These are phyloP conservation scores for Formicarius rufipectus DNA, from an alignment of 2,113 vertebrate genomes.

Conservation along the genomic window DNA sequence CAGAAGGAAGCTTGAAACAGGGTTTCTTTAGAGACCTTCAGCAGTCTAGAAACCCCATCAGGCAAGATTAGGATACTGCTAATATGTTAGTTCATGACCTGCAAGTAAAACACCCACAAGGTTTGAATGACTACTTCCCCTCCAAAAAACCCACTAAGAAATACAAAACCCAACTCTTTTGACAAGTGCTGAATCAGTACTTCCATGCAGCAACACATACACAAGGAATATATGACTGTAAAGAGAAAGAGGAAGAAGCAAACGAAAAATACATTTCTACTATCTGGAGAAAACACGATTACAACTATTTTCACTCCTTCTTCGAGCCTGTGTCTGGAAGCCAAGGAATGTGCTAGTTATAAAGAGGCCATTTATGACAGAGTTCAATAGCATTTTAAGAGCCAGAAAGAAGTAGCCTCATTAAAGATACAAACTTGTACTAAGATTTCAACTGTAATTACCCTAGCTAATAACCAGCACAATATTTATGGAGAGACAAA, in stretches of 20 bases:
- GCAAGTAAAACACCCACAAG: not conserved
- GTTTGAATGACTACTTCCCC: not conserved
- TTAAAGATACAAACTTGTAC: slow-evolving; percentile 10
- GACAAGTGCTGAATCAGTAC: not conserved
- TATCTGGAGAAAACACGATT: not conserved
- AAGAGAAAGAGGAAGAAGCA: not conserved
- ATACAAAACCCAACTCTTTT: not conserved
- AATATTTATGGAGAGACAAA: not conserved
- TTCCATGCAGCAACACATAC: not conserved
- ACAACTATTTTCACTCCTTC: slow-evolving; percentile 32
- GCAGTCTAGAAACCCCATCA: not conserved
- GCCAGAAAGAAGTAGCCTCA: slow-evolving; percentile 15
- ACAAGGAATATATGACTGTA: not conserved
- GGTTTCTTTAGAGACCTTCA: not conserved
- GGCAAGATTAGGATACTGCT: not conserved
- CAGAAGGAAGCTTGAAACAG: not conserved
- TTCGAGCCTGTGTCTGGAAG: slow-evolving; percentile 34
- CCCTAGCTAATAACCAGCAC: not conserved
- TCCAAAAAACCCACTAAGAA: not conserved
- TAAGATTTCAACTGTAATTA: not conserved
- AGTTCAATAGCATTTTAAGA: slow-evolving; percentile 51
- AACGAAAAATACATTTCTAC: not conserved
- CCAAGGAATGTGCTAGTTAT: slow-evolving; percentile 56
- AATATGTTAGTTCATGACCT: not conserved
- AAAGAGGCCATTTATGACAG: slow-evolving; percentile 54